Conservation (phyloP, 2,888 invertebrate genomes). For the Andricus curvator region DNA sequence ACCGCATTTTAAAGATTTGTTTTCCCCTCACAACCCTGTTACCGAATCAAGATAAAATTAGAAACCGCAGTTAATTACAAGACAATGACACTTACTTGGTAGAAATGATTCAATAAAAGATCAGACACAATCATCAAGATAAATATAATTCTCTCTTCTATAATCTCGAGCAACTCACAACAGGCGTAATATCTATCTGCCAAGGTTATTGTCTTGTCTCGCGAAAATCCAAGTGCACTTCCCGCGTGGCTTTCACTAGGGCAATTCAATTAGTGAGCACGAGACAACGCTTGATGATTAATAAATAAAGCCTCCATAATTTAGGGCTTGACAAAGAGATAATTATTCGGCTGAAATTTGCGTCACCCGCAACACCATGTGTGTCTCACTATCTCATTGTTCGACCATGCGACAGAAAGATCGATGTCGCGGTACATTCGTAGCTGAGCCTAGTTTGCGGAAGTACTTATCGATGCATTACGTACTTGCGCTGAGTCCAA, state of each 20-base stretch:
- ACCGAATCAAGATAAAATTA: no score
- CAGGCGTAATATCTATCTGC: neutral
- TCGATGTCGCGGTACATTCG: neutral
- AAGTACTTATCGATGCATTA: conserved; percentile 31
- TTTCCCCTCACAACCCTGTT: no score
- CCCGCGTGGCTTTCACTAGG: neutral
- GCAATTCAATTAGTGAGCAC: conserved; percentile 33
- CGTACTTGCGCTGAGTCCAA: conserved; percentile 7
- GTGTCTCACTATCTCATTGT: neutral
- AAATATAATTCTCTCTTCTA: neutral
- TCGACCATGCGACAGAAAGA: conserved; percentile 15
- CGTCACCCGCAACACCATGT: neutral
- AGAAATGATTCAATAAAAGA: neutral
- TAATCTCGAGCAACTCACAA: neutral
- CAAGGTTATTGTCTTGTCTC: neutral
- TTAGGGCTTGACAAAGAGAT: conserved; percentile 31
- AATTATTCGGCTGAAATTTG: conserved; percentile 31
- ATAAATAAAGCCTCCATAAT: conserved; percentile 14
- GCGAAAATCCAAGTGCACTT: neutral
- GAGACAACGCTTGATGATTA: conserved; percentile 9
- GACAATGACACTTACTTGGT: neutral
- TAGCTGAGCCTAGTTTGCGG: conserved; percentile 15
- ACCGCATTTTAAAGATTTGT: no score
- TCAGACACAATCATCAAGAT: neutral
- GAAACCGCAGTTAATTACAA: neutral